Conservation (phyloP, 2,888 invertebrate species). For the Caenorhabditis wallacei region DNA sequence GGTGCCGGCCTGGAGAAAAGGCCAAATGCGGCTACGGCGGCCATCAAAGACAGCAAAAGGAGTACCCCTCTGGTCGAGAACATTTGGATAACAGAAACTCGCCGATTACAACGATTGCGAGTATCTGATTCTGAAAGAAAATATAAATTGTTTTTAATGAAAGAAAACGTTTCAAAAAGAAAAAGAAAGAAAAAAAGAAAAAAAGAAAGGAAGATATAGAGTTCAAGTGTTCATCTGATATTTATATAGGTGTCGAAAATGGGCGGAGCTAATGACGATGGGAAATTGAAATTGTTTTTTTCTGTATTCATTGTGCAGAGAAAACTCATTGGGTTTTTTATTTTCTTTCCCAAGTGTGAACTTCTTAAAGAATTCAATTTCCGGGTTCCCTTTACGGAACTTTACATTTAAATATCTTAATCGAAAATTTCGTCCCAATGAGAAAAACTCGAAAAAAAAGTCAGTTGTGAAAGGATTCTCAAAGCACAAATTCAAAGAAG, state of each 20-base stretch:
- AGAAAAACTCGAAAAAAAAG: conserved; percentile 15
- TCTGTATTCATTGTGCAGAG: not conserved
- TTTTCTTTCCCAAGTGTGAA: conserved; percentile 2
- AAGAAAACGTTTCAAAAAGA: not conserved
- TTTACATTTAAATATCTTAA: conserved; percentile 1
- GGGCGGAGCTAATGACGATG: conserved; percentile 15
- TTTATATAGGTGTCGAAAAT: not conserved
- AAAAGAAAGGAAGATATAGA: not conserved
- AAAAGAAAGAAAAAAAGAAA: not conserved
- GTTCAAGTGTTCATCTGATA: not conserved
- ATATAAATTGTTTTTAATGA: not conserved
- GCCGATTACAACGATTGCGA: conserved; percentile 8
- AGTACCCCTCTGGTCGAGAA: conserved; percentile 64
- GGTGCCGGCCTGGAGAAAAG: conserved; percentile 64
- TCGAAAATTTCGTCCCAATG: conserved; percentile 10
- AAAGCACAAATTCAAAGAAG: conserved; percentile 5
- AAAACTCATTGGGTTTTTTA: not conserved
- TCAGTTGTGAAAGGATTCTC: not conserved
- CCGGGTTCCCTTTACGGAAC: conserved; percentile 7
- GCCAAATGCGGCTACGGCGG: conserved; percentile 60
- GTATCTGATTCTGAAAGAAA: conserved; percentile 24
- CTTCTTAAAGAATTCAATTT: conserved; percentile 28
- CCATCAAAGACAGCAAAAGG: conserved; percentile 59
- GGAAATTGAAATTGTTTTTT: conserved; percentile 23
- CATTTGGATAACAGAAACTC: conserved; percentile 47